Conservation (phyloP, 2,888 invertebrate genomes). For the Steinernema hermaphroditum region DNA sequence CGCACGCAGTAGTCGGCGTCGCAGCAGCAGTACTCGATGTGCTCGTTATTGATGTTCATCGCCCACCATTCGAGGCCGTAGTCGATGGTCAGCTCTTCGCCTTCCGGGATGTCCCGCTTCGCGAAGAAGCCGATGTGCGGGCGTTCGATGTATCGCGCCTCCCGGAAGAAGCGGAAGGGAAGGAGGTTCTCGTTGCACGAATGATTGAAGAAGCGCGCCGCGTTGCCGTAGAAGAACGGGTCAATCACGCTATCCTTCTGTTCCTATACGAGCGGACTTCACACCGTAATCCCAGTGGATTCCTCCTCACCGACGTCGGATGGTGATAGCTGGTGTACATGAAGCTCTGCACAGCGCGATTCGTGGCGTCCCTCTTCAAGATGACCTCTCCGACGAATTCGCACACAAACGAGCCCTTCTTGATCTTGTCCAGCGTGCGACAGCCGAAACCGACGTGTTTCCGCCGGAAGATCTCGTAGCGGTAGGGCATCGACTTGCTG, state of each 20-base stretch:
- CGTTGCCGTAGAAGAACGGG: constrained; percentile 39
- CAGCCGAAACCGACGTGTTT: constrained; percentile 36
- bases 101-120: constrained; percentile 36
- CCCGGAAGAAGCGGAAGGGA: constrained; percentile 38
- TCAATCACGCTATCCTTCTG: constrained; percentile 33
- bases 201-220: constrained; percentile 42
- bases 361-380: constrained; percentile 83
- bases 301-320: background rate
- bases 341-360: constrained; percentile 56
- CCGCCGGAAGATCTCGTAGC: constrained; percentile 36
- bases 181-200: constrained; percentile 38
- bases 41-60: constrained; percentile 12
- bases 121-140: constrained; percentile 40
- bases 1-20: constrained; percentile 36
- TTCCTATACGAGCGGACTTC: background rate
- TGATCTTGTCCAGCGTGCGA: constrained; percentile 36
- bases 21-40: constrained; percentile 34
- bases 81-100: constrained; percentile 40
- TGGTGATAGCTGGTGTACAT: constrained; percentile 12
- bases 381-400: constrained; percentile 98
- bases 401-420: constrained; percentile 83
- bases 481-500: constrained; percentile 31
- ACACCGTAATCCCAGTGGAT: background rate
- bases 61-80: constrained; percentile 40
- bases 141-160: constrained; percentile 32